Evolutionary conservation across 2,113 vertebrate species (phyloP).

Genomic region (Miniopterus natalensis): DNA sequence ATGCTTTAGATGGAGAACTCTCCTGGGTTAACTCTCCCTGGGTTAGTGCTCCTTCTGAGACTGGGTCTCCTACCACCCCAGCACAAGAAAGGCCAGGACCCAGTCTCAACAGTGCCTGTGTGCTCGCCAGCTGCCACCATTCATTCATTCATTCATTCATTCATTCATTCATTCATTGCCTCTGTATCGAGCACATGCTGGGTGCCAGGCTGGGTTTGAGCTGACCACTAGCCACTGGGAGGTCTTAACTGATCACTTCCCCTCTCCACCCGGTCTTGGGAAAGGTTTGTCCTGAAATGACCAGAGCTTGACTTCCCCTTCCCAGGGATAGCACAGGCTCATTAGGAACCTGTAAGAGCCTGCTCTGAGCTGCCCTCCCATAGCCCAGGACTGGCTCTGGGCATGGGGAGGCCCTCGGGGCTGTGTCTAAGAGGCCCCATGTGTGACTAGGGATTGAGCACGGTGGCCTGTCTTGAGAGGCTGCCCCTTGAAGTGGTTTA

Average conservation of each 20-base stretch:
- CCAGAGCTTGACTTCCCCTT: neutral
- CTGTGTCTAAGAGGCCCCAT: neutral
- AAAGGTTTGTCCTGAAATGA: neutral
- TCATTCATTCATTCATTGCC: neutral
- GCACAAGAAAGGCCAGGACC: neutral
- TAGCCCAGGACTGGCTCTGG: neutral
- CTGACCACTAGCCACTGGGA: neutral
- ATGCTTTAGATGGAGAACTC: neutral
- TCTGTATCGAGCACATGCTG: neutral
- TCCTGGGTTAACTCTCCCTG: neutral
- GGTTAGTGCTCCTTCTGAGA: neutral
- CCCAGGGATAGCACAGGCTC: neutral
- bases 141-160: neutral
- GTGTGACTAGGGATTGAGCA: neutral
- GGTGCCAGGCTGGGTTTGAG: neutral
- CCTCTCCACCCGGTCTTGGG: neutral
- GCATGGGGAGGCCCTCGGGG: neutral
- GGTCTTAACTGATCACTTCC: neutral
- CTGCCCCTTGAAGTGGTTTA: neutral
- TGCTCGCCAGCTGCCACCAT: neutral
- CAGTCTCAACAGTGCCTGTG: accelerated
- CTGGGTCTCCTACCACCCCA: accelerated
- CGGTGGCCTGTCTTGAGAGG: neutral
- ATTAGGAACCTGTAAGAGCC: neutral
- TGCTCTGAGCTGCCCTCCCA: neutral